Base-by-base conservation (phyloP, 2,888 invertebrate species). In the Cerastoderma edule region DNA sequence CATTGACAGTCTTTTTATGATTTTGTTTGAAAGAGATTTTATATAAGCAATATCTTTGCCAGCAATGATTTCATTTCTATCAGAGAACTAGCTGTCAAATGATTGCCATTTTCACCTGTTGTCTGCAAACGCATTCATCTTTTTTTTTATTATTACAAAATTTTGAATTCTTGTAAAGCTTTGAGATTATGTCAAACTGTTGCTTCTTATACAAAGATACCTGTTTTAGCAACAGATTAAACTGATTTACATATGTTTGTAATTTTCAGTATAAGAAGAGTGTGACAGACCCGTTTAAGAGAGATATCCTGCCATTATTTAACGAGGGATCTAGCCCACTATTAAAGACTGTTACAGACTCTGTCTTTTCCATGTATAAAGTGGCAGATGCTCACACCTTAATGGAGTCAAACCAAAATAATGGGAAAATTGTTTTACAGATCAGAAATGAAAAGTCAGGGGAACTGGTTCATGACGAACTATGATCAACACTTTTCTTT, bases 261-360 rank as follows among this genome's bases (percentile, higher is more conserved):
- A n/a, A n/a, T 33, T 73, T 87, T 68, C 89, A 93, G 92, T 93
- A 92, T 79, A 93, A 93, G 72, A 83, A 88, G 57, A 80, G 81
- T 16, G 83, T 93, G 19, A 83, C 91, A 2, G 69, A 83, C 30
- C 83, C 85, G 13, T 93, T 93, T 78, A 75, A 81, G 0, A 53
- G 83, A 19, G 70, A 83, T 35, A 85, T 85, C 2, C 67, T 91
- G 28, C 88, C 89, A 1, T 78, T 85, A 66, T 91, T 92, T 80
- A 73, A 72, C 10, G 71, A 78, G n/a, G 90, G 89, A 16, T 74
- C 78, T n/a, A 39, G 35, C 13, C 75, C 69, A 4, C 48, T 39
- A 10, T 73, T 92, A n/a, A 80, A 86, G 39, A 86, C 90, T 5
- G 83, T 92, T 33, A 86, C 92, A 46, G 88, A 92, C 69, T 81